A percentile compares a stretch with the other conserved stretches of the same genome.
phyloP scores from a whole-genome alignment of 2,888 invertebrate genomes.

The Cloeon dipterum region DNA sequence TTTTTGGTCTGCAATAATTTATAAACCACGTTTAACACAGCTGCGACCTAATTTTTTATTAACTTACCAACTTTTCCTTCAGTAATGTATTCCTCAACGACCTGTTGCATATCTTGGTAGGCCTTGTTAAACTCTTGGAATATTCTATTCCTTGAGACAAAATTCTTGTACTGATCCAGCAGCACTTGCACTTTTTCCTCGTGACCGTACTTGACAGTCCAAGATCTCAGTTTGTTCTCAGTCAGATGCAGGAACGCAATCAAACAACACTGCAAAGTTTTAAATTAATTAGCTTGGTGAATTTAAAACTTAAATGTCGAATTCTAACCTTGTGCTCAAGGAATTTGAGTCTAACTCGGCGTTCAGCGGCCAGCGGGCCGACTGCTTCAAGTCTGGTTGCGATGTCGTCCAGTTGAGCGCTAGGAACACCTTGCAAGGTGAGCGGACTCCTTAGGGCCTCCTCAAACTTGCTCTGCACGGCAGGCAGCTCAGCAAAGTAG shows the following conservation, averaged over 20 bases:
- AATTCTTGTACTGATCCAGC: conserved; percentile 73
- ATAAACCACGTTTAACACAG: not conserved
- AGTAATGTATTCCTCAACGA: conserved; percentile 70
- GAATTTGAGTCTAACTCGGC: conserved; percentile 68
- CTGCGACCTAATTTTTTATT: conserved; percentile 2
- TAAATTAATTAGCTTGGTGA: not conserved
- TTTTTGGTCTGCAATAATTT: conserved; percentile 26
- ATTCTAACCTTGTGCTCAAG: conserved; percentile 55
- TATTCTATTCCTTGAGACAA: conserved; percentile 77
- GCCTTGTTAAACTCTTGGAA: conserved; percentile 88
- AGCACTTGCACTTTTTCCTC: conserved; percentile 62
- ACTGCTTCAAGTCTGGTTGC: conserved; percentile 51
- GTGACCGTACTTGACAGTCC: conserved; percentile 75
- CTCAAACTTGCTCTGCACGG: conserved; percentile 53
- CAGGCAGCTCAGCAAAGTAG: conserved; percentile 68
- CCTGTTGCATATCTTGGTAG: conserved; percentile 76
- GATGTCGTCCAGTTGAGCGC: conserved; percentile 63
- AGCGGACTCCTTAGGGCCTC: conserved; percentile 42
- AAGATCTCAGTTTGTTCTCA: conserved; percentile 67
- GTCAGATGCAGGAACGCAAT: conserved; percentile 78
- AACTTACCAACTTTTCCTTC: conserved; percentile 58
- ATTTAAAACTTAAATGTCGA: too few species aligned
- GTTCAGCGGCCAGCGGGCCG: conserved; percentile 51
- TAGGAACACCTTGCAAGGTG: conserved; percentile 44
- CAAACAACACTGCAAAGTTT: conserved; percentile 48